These are phyloP conservation scores for Todiramphus chloris DNA, from an alignment of 2,113 vertebrate species.

Conservation along the genomic window DNA sequence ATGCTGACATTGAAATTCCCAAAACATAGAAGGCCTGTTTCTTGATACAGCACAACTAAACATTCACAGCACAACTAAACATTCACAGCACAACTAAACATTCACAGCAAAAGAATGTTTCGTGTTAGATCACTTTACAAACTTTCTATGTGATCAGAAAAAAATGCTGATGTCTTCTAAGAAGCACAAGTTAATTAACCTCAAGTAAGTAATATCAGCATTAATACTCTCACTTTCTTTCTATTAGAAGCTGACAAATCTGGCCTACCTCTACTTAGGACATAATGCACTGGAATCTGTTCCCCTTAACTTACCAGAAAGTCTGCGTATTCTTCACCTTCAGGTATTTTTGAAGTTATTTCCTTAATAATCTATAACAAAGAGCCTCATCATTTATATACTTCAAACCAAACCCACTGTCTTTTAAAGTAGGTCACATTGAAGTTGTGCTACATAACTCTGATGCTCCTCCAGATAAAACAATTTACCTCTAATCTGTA, in stretches of 20 bases:
- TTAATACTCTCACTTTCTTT: slow-evolving; percentile 5
- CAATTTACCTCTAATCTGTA: not conserved
- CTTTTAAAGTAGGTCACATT: not conserved
- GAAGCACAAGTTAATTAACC: not conserved
- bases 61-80: not conserved
- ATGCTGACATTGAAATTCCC: not conserved
- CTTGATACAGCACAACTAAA: not conserved
- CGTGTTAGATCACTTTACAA: not conserved
- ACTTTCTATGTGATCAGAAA: not conserved
- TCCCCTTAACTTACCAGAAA: slow-evolving; percentile 88
- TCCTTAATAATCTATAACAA: not conserved
- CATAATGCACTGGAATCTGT: slow-evolving; percentile 91
- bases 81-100: not conserved
- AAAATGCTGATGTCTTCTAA: not conserved
- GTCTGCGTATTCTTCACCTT: slow-evolving; percentile 87
- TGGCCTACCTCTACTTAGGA: slow-evolving; percentile 87
- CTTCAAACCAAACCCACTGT: not conserved
- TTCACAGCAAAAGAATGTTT: not conserved
- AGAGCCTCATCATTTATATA: not conserved
- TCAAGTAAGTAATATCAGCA: not conserved
- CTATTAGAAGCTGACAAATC: slow-evolving; percentile 84
- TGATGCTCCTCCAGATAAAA: not conserved
- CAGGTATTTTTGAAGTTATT: slow-evolving; percentile 79
- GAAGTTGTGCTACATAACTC: not conserved
- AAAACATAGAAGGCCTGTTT: not conserved